Percentiles rank a stretch among this genome's conserved stretches.
These are phyloP conservation scores for Siniperca obscura DNA, from an alignment of 2,797 vertebrate genomes.

Conservation along the genomic window DNA sequence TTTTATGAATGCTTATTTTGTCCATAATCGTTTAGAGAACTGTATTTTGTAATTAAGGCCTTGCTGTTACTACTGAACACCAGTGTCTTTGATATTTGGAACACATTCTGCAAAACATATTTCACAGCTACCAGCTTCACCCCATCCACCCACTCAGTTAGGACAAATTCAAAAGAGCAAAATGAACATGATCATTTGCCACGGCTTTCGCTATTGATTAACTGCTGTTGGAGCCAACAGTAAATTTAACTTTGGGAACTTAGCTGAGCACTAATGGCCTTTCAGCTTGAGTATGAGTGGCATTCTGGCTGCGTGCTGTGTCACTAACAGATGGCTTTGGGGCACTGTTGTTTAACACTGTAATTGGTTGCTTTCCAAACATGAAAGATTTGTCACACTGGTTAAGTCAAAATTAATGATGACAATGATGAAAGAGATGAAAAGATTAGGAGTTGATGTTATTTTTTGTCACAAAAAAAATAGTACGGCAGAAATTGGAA, in stretches of 20 bases:
- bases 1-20: background rate
- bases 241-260: constrained; percentile 63
- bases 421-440: constrained; percentile 20
- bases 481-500: constrained; percentile 14
- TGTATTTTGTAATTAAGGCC: background rate
- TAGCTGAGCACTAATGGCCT: constrained; percentile 71
- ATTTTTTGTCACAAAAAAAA: constrained; percentile 2
- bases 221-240: constrained; percentile 13
- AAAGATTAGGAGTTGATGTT: background rate
- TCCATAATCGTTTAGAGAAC: background rate
- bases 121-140: background rate
- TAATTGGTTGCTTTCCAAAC: constrained; percentile 55
- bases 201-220: constrained; percentile 30
- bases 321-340: constrained; percentile 62
- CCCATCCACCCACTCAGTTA: background rate
- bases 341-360: constrained; percentile 33
- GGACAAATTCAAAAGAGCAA: constrained; percentile 12
- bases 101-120: background rate
- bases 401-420: constrained; percentile 28
- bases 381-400: constrained; percentile 41
- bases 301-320: constrained; percentile 66
- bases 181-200: background rate
- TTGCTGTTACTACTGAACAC: background rate
- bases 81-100: background rate
- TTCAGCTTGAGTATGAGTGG: constrained; percentile 69